phyloP scores from a whole-genome alignment of 2,797 vertebrate species.

The Poliocrania exsul region DNA sequence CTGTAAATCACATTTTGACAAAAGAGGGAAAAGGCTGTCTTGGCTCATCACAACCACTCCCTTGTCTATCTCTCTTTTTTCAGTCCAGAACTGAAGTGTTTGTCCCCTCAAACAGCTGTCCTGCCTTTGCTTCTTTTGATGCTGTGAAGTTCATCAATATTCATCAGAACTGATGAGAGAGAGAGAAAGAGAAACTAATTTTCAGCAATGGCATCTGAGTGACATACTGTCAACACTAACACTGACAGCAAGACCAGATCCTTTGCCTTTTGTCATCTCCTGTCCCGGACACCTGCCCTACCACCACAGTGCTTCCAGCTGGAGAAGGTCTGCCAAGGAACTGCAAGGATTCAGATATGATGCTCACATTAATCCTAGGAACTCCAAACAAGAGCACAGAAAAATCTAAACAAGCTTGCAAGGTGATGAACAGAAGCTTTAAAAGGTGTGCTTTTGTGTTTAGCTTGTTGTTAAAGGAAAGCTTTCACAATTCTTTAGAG shows the following conservation, averaged over 20 bases:
- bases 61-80: neutral
- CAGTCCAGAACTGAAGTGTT: constrained; percentile 6
- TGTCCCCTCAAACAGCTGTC: constrained; percentile 48
- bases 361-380: neutral
- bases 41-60: constrained; percentile 1
- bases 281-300: neutral
- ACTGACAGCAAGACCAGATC: neutral
- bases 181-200: neutral
- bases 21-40: neutral
- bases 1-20: constrained; percentile 48
- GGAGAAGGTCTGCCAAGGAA: neutral
- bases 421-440: neutral
- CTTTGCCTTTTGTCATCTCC: neutral
- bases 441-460: neutral
- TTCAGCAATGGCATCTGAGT: constrained; percentile 8
- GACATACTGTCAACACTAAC: neutral
- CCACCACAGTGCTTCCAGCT: neutral
- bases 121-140: constrained; percentile 25
- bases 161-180: neutral
- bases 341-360: neutral
- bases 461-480: neutral
- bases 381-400: neutral
- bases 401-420: neutral
- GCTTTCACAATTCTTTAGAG: neutral
- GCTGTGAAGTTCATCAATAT: constrained; percentile 45